Conservation (phyloP, 2,797 vertebrate genomes). For the Enteromius radiatus region DNA sequence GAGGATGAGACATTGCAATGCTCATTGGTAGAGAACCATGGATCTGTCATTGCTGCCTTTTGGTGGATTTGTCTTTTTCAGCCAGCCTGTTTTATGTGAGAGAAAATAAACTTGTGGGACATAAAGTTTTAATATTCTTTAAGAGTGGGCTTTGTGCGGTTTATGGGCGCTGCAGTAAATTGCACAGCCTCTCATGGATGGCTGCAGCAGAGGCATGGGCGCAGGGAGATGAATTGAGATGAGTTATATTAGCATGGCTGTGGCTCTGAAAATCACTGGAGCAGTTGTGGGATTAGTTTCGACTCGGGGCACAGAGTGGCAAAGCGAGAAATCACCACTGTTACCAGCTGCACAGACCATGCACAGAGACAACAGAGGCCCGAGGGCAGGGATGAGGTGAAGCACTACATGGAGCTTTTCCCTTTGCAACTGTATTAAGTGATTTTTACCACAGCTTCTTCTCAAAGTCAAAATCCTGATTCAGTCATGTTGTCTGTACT, state of each 20-base stretch:
- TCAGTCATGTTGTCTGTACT: neutral
- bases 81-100: constrained; percentile 49
- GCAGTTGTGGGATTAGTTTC: constrained; percentile 53
- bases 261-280: constrained; percentile 25
- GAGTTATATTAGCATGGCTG: constrained; percentile 48
- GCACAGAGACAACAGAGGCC: constrained; percentile 45
- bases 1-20: neutral
- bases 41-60: constrained; percentile 3
- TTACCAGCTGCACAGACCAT: constrained; percentile 44
- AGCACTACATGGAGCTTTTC: constrained; percentile 6
- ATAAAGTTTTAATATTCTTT: constrained; percentile 66
- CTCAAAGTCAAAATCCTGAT: neutral
- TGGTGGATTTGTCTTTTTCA: constrained; percentile 25
- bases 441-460: constrained; percentile 18
- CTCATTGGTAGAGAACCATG: neutral
- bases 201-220: constrained; percentile 27
- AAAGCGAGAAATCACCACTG: constrained; percentile 46
- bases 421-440: constrained; percentile 22
- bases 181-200: constrained; percentile 51
- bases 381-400: constrained; percentile 5
- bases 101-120: constrained; percentile 55
- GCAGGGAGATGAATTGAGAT: constrained; percentile 41
- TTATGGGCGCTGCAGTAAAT: constrained; percentile 59
- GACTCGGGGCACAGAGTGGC: constrained; percentile 47
- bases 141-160: constrained; percentile 56